Evolutionary conservation across 2,113 vertebrate genomes (phyloP).

Genomic region (Tauraco erythrolophus): DNA sequence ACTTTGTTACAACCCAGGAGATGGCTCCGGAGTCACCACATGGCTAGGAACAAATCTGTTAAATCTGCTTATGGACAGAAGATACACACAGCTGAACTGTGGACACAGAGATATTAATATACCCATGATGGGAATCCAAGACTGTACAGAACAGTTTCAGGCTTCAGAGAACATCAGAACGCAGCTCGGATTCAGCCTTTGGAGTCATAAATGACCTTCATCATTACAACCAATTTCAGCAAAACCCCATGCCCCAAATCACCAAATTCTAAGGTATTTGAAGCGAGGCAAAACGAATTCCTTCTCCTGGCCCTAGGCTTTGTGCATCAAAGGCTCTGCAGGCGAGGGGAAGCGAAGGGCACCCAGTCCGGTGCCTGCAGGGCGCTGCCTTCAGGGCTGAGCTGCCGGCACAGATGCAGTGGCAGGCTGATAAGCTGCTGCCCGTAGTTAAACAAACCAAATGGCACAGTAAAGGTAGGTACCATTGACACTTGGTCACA

Average conservation of each 20-base stretch:
- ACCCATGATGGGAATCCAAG: background rate
- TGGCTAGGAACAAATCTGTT: background rate
- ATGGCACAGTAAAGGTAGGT: background rate
- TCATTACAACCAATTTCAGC: background rate
- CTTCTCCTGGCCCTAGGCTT: background rate
- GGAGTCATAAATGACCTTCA: background rate
- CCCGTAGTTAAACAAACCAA: background rate
- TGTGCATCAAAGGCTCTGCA: background rate
- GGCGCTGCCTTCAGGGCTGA: background rate
- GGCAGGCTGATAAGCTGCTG: background rate
- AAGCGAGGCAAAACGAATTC: background rate
- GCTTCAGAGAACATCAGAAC: background rate
- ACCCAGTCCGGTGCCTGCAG: background rate
- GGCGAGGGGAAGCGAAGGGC: rapidly evolving
- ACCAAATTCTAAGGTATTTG: background rate
- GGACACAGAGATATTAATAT: background rate
- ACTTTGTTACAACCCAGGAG: background rate
- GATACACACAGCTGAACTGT: background rate
- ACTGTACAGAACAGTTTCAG: background rate
- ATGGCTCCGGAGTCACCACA: background rate
- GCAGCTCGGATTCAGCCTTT: background rate
- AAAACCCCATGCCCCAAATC: background rate
- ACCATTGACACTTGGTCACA: too few relatives aligned
- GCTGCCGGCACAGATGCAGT: background rate
- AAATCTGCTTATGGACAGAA: background rate